These are phyloP conservation scores for Drosophila quadrilineata DNA, from an alignment of 1,140 invertebrate species.

Conservation along the genomic window DNA sequence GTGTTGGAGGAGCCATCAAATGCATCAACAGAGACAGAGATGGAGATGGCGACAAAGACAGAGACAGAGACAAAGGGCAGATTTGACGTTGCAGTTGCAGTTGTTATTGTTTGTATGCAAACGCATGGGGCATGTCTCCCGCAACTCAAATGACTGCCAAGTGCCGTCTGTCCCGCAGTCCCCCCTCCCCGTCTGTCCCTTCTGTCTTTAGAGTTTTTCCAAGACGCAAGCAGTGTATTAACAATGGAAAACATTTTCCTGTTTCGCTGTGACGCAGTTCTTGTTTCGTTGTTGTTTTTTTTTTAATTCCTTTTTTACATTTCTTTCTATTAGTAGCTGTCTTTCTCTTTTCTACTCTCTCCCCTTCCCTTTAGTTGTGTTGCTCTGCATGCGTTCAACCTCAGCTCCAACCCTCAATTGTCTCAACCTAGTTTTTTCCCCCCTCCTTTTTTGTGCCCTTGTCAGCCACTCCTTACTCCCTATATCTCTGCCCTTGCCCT, in stretches of 20 bases:
- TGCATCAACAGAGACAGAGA: neutral
- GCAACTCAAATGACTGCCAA: conserved; percentile 67
- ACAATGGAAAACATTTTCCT: conserved; percentile 78
- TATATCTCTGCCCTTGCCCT: neutral
- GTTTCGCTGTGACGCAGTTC: conserved; percentile 41
- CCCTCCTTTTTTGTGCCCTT: conserved; percentile 19
- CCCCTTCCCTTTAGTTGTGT: neutral
- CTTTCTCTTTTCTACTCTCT: too few relatives aligned
- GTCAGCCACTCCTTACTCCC: neutral
- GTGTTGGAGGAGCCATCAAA: too few relatives aligned
- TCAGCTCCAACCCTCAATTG: too few relatives aligned
- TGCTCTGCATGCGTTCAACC: conserved; percentile 18
- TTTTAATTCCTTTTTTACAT: neutral
- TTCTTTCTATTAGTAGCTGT: too few relatives aligned
- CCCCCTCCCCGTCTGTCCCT: conserved; percentile 33
- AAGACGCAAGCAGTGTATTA: conserved; percentile 36
- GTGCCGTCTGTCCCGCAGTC: neutral
- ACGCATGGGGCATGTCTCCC: conserved; percentile 77
- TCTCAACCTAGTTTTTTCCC: neutral
- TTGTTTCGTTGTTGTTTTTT: conserved; percentile 7
- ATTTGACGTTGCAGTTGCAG: neutral
- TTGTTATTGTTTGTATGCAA: conserved; percentile 48
- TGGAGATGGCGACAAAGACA: conserved; percentile 4
- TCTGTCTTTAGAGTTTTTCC: too few relatives aligned
- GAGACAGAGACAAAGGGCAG: conserved; percentile 52